Evolutionary conservation across 2,888 invertebrate genomes (phyloP).

Genomic region (Rapana venosa): DNA sequence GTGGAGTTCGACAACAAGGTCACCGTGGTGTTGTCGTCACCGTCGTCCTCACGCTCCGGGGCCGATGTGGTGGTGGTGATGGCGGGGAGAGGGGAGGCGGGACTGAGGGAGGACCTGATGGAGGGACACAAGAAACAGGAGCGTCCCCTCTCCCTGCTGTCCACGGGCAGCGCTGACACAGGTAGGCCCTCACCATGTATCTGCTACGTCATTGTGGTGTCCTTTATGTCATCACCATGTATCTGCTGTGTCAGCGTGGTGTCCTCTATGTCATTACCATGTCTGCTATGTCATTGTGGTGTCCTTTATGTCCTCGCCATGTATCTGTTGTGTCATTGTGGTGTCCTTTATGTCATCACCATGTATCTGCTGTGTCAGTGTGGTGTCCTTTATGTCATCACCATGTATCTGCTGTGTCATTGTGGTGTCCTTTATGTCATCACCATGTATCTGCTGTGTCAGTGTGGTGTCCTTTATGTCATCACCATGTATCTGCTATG

Average conservation of each 20-base stretch:
- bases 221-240: background rate
- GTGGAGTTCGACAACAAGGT: conserved; percentile 42
- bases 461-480: too few species aligned
- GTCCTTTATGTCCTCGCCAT: too few species aligned
- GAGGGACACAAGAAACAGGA: conserved; percentile 68
- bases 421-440: too few species aligned
- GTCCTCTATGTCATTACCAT: background rate
- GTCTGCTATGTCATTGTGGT: background rate
- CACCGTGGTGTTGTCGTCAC: background rate
- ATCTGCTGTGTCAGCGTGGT: background rate
- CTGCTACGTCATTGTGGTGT: background rate
- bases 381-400: too few species aligned
- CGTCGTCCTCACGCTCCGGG: background rate
- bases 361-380: too few species aligned
- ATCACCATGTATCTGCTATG: too few species aligned
- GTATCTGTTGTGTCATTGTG: background rate
- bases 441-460: too few species aligned
- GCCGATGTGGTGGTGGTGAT: conserved; percentile 23
- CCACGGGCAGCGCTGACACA: conserved; percentile 87
- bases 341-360: background rate
- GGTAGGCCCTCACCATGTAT: conserved; percentile 79
- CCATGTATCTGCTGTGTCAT: too few species aligned
- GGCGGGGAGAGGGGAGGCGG: conserved; percentile 20
- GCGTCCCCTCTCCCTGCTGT: conserved; percentile 75
- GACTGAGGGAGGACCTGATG: conserved; percentile 63